Conservation (phyloP, 2,113 vertebrate species). For the Podiceps cristatus region DNA sequence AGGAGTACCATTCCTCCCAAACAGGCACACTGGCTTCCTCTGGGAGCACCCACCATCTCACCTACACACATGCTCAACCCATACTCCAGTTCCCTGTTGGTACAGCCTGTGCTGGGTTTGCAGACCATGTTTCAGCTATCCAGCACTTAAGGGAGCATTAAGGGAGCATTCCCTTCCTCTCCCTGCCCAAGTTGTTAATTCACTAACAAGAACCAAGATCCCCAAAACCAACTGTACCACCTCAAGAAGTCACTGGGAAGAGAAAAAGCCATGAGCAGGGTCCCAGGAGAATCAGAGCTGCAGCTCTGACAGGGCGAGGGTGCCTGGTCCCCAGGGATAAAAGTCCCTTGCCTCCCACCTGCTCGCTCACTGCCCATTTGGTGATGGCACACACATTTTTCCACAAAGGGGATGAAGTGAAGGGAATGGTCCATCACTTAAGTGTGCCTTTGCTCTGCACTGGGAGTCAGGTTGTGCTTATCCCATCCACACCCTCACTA, state of each 20-base stretch:
- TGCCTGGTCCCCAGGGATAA: not conserved
- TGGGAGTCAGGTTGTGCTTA: not conserved
- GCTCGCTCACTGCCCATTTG: not conserved
- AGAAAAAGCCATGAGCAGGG: accelerated
- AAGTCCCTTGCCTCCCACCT: not conserved
- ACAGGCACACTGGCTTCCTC: not conserved
- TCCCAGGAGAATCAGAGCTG: not conserved
- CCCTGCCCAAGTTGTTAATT: not conserved
- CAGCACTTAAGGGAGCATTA: not conserved
- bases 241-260: not conserved
- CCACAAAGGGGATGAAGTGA: not conserved
- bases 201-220: not conserved
- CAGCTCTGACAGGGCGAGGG: not conserved
- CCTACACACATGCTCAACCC: not conserved
- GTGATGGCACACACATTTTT: not conserved
- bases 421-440: not conserved
- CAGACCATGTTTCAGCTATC: not conserved
- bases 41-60: not conserved
- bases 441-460: not conserved
- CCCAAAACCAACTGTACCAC: not conserved
- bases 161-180: not conserved
- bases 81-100: not conserved
- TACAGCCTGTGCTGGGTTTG: not conserved
- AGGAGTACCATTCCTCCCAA: not conserved
- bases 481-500: not conserved